phyloP scores from a whole-genome alignment of 2,797 vertebrate genomes.

The Uromys caudimaculatus region DNA sequence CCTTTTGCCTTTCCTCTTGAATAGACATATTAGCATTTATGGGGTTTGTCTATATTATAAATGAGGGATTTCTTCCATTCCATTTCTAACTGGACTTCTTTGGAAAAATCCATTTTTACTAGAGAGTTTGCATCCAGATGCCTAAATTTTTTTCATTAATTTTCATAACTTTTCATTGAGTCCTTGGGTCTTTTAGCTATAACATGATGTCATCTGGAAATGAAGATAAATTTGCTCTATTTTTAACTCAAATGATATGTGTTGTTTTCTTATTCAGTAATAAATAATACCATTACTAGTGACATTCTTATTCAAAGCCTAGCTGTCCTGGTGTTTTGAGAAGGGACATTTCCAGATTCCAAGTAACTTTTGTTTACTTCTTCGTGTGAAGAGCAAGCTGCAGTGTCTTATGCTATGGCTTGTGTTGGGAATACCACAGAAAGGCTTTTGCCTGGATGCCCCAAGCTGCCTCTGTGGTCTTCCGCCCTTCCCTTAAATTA shows the following conservation, averaged over 20 bases:
- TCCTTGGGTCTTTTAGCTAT: not conserved
- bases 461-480: not conserved
- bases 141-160: slow-evolving; percentile 28
- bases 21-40: not conserved
- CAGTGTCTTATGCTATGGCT: not conserved
- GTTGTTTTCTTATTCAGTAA: not conserved
- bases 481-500: not conserved
- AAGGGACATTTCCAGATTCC: not conserved
- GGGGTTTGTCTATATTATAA: not conserved
- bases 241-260: not conserved
- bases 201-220: slow-evolving; percentile 1
- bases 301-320: not conserved
- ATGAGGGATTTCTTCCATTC: not conserved
- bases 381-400: not conserved
- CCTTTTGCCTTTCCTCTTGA: not conserved
- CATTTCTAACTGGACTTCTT: slow-evolving; percentile 4
- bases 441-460: not conserved
- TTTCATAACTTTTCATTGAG: not conserved
- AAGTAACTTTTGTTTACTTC: not conserved
- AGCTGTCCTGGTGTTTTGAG: not conserved
- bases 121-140: not conserved
- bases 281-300: not conserved
- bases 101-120: slow-evolving; percentile 26
- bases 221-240: not conserved
- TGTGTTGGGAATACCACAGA: not conserved